phyloP scores from a whole-genome alignment of 2,113 vertebrate species.

The Pionites leucogaster region DNA sequence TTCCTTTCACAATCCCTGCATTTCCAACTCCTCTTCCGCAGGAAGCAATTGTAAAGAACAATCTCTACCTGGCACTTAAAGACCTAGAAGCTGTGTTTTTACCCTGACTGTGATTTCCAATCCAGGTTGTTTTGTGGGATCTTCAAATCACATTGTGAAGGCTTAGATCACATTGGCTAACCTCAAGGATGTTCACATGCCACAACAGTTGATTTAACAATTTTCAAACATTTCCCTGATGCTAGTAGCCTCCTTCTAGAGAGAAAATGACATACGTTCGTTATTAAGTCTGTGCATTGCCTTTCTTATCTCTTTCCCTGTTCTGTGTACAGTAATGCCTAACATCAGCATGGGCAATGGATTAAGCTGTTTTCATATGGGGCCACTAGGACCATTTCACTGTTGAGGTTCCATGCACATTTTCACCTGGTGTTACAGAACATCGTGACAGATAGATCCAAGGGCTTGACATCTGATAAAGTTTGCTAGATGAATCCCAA shows the following conservation, averaged over 20 bases:
- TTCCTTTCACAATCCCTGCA: background rate
- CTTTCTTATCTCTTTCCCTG: background rate
- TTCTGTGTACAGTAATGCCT: background rate
- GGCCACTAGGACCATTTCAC: background rate
- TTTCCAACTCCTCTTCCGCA: conserved; percentile 29
- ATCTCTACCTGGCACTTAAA: conserved; percentile 18
- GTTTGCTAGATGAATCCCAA: background rate
- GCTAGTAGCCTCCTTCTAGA: background rate
- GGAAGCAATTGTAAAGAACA: conserved; percentile 54
- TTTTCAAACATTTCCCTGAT: conserved; percentile 25
- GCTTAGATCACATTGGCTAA: conserved; percentile 19
- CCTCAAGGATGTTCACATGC: conserved; percentile 39
- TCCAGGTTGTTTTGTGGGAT: conserved; percentile 30
- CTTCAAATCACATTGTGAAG: conserved; percentile 34
- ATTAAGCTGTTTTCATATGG: background rate
- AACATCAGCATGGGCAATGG: background rate
- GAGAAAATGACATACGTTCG: conserved; percentile 9
- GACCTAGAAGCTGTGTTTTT: conserved; percentile 40
- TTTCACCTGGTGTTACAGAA: background rate
- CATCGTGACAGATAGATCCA: background rate
- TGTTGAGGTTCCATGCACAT: background rate
- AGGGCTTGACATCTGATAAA: background rate
- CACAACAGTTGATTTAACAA: conserved; percentile 21
- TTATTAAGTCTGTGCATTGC: background rate
- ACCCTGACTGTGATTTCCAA: conserved; percentile 28